Evolutionary conservation across 2,797 vertebrate genomes (phyloP).

Genomic region (Tauraco hartlaubi): DNA sequence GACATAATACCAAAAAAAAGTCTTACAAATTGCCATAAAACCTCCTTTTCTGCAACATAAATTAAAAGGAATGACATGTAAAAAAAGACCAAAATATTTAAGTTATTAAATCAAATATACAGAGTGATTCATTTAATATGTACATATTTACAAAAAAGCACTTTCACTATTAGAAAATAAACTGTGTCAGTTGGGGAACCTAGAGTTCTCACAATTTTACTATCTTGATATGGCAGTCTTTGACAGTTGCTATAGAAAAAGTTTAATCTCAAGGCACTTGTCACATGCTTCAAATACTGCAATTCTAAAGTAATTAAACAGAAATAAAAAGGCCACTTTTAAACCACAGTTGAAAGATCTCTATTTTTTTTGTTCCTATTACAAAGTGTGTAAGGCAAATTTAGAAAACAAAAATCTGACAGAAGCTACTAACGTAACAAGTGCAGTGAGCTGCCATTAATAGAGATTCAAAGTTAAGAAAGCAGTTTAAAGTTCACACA

Average conservation of each 20-base stretch:
- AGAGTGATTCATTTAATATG: constrained; percentile 97
- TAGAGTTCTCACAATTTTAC: constrained; percentile 73
- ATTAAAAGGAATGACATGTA: constrained; percentile 90
- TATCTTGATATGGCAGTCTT: constrained; percentile 80
- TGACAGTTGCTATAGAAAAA: constrained; percentile 81
- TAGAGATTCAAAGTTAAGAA: constrained; percentile 67
- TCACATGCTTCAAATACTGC: constrained; percentile 93
- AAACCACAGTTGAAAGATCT: constrained; percentile 88
- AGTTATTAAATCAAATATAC: constrained; percentile 99
- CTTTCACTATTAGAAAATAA: constrained; percentile 90
- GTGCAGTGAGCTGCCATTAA: constrained; percentile 79
- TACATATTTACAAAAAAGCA: constrained; percentile 95
- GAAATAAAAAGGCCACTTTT: constrained; percentile 92
- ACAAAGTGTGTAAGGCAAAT: constrained; percentile 75
- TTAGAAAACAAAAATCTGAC: constrained; percentile 66
- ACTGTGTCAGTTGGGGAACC: constrained; percentile 77
- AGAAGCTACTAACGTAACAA: constrained; percentile 70
- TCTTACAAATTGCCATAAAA: constrained; percentile 86
- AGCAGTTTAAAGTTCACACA: constrained; percentile 67
- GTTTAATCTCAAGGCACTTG: constrained; percentile 95
- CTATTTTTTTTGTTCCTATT: constrained; percentile 73
- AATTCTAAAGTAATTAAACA: constrained; percentile 76
- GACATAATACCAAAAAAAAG: constrained; percentile 73
- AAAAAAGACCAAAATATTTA: constrained; percentile 89
- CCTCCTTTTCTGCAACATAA: constrained; percentile 84